Conservation (phyloP, 2,888 invertebrate species). For the Uloborus plumipes region DNA sequence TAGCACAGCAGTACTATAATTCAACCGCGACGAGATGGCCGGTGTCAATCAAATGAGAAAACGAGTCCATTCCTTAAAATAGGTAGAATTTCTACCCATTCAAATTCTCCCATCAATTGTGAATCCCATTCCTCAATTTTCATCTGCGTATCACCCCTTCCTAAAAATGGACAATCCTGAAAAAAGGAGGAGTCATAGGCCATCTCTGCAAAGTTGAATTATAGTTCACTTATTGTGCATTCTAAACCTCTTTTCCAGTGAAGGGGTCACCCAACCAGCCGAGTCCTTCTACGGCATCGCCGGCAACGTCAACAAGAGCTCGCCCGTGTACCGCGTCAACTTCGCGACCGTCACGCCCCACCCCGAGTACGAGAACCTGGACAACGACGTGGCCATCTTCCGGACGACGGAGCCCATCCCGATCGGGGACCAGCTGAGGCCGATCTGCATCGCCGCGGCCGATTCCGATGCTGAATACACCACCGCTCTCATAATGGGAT, state of each 20-base stretch:
- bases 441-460: slow-evolving; percentile 13
- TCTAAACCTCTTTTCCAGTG: neutral
- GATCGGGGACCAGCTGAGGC: neutral
- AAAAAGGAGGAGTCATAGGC: too few species aligned
- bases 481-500: neutral
- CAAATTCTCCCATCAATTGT: too few species aligned
- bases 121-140: too few species aligned
- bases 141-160: too few species aligned
- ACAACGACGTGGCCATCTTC: slow-evolving; percentile 44
- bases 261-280: neutral
- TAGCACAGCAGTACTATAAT: too few species aligned
- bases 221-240: neutral
- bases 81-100: too few species aligned
- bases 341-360: slow-evolving; percentile 4
- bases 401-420: slow-evolving; percentile 12
- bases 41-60: too few species aligned
- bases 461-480: neutral
- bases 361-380: neutral
- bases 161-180: too few species aligned
- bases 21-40: too few species aligned
- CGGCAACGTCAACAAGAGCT: slow-evolving; percentile 13
- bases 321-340: neutral
- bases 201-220: too few species aligned
- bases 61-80: too few species aligned
- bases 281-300: slow-evolving; percentile 8